Evolutionary conservation across 2,113 vertebrate species (phyloP).

Genomic region (Corvus moneduloides): DNA sequence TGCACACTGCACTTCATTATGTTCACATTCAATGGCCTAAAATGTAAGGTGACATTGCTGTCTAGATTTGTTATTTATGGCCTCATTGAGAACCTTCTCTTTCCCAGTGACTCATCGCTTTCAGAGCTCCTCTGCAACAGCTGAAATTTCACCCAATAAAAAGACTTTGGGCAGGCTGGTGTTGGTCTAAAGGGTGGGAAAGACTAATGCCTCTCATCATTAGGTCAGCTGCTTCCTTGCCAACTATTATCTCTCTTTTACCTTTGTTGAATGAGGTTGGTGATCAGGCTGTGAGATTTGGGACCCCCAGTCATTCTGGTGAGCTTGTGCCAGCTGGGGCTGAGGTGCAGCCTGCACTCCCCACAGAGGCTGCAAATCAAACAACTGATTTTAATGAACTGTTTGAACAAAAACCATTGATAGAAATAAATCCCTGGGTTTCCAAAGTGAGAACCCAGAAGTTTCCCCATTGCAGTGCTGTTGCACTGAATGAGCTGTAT

Average conservation of each 20-base stretch:
- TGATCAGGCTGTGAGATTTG: not conserved
- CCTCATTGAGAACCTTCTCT: not conserved
- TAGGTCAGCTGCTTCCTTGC: not conserved
- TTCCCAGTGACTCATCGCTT: not conserved
- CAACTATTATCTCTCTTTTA: not conserved
- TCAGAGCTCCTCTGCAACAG: not conserved
- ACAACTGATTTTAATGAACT: not conserved
- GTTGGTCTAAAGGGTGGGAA: not conserved
- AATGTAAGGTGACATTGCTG: not conserved
- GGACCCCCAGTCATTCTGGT: rapidly evolving
- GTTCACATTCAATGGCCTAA: not conserved
- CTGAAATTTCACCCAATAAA: not conserved
- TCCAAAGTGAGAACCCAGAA: rapidly evolving
- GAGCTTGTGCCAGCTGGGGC: rapidly evolving
- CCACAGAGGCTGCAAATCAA: not conserved
- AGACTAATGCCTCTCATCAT: not conserved
- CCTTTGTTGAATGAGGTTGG: not conserved
- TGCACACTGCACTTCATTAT: not conserved
- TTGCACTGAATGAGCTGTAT: not conserved
- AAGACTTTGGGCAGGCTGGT: not conserved
- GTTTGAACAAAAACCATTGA: not conserved
- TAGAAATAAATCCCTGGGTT: not conserved
- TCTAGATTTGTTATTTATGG: not conserved
- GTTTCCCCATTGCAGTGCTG: not conserved
- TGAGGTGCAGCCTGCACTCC: not conserved